Conservation (phyloP, 1,140 invertebrate genomes). For the Apis dorsata region DNA sequence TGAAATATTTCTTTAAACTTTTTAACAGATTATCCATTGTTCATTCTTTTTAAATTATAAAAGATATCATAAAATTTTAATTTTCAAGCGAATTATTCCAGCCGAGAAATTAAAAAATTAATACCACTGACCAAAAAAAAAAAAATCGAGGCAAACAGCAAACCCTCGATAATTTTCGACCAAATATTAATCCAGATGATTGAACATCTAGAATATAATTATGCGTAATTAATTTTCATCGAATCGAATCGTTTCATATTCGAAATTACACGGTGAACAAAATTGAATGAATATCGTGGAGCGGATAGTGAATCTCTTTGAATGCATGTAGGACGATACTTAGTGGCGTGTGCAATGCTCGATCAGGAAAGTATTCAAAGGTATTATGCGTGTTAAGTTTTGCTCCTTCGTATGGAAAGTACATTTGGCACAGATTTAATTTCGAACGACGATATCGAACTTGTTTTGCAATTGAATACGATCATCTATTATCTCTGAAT, state of each 20-base stretch:
- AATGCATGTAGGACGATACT: conserved; percentile 7
- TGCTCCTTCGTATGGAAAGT: conserved; percentile 8
- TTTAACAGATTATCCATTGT: no score
- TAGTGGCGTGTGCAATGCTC: neutral
- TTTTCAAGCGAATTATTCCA: no score
- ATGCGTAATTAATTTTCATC: neutral
- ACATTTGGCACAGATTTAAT: conserved; percentile 6
- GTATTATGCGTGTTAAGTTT: conserved; percentile 5
- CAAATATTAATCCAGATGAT: neutral
- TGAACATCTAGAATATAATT: neutral
- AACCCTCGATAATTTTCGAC: neutral
- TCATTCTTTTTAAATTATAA: no score
- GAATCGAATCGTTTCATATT: neutral
- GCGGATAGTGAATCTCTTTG: conserved; percentile 16
- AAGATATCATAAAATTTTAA: no score
- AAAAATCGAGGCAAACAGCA: no score
- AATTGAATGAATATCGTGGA: neutral
- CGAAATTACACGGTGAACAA: neutral
- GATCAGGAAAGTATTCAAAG: conserved; percentile 22
- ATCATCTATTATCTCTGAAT: neutral
- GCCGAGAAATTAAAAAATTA: no score
- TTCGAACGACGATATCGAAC: neutral
- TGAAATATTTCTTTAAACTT: no score
- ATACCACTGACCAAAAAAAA: no score
- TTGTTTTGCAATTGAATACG: neutral